phyloP scores from a whole-genome alignment of 1,140 invertebrate species.

The Achatina immaculata region DNA sequence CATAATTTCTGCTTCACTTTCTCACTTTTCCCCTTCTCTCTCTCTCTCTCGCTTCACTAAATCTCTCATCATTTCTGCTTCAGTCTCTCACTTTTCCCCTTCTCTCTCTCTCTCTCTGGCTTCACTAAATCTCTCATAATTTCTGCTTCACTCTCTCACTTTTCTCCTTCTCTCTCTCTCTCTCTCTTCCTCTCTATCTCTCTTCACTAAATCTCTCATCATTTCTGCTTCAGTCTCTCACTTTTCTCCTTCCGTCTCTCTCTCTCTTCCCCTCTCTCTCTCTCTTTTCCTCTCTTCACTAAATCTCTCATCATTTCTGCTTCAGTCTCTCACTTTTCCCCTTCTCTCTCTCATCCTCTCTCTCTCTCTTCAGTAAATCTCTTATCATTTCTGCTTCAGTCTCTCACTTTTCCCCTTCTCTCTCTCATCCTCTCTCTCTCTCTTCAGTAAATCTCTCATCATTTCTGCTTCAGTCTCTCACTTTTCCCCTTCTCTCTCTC shows the following conservation, averaged over 20 bases:
- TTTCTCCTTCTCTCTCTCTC: not conserved
- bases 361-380: not conserved
- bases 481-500: slow-evolving; percentile 21
- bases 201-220: not conserved
- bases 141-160: not conserved
- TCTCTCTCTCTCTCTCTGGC: slow-evolving; percentile 10
- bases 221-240: not conserved
- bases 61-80: not conserved
- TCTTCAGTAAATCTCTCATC: no score
- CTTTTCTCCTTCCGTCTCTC: slow-evolving; percentile 15
- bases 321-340: slow-evolving; percentile 9
- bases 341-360: slow-evolving; percentile 10
- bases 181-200: slow-evolving; percentile 15
- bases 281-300: not conserved
- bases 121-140: not conserved
- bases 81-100: not conserved
- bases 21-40: slow-evolving; percentile 28
- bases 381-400: not conserved
- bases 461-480: no score
- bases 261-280: slow-evolving; percentile 23
- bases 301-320: no score
- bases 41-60: not conserved
- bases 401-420: slow-evolving; percentile 10
- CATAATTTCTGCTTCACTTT: no score
- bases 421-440: slow-evolving; percentile 22